These are phyloP conservation scores for Saccopteryx bilineata DNA, from an alignment of 2,113 vertebrate genomes.

Conservation along the genomic window DNA sequence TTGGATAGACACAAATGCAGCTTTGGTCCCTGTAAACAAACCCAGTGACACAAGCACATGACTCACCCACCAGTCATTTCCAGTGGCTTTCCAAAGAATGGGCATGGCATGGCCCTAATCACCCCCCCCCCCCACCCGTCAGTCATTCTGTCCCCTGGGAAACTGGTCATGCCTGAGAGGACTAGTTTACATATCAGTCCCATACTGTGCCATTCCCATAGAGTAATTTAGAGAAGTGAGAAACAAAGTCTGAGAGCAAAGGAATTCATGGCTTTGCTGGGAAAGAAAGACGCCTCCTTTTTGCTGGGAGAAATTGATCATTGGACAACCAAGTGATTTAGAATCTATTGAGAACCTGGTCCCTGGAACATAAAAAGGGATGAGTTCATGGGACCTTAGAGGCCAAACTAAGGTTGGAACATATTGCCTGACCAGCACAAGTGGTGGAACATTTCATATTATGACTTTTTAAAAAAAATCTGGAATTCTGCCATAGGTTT, in stretches of 20 bases:
- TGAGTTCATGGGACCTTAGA: neutral
- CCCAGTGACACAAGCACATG: constrained; percentile 14
- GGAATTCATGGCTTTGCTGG: neutral
- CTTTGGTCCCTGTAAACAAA: constrained; percentile 49
- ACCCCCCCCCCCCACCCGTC: neutral
- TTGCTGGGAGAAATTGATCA: neutral
- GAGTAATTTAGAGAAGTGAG: neutral
- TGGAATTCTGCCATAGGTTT: neutral
- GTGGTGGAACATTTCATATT: neutral
- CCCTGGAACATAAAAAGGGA: neutral
- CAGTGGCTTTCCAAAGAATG: constrained; percentile 53
- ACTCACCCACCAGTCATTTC: constrained; percentile 52
- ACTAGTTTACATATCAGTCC: neutral
- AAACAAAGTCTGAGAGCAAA: neutral
- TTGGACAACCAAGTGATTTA: neutral
- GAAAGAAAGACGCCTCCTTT: neutral
- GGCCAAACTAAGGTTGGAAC: neutral
- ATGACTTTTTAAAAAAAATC: neutral
- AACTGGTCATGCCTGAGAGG: neutral
- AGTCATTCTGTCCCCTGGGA: neutral
- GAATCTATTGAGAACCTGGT: neutral
- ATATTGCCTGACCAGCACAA: neutral
- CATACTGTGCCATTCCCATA: neutral
- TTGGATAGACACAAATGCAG: constrained; percentile 27
- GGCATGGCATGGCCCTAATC: constrained; percentile 7